Base-by-base conservation (phyloP, 2,888 invertebrate genomes). In the Tholera decimalis region DNA sequence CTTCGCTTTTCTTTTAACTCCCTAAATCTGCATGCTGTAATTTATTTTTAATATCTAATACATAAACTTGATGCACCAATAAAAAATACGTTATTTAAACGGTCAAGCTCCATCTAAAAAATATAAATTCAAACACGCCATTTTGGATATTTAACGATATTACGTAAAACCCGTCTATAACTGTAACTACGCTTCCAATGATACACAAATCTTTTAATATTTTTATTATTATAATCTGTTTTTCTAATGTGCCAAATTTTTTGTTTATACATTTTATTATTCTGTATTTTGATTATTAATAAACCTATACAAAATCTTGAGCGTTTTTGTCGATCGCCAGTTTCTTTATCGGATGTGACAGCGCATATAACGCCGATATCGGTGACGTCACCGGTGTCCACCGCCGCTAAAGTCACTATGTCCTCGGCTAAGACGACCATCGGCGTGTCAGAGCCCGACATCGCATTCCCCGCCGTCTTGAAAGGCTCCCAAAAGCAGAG, bases 401-500 rank as follows among this genome's bases (percentile, higher is more conserved):
- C 92, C 41, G 89, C 93, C 44, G 92, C 91, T 65, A 92, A 91
- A 85, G 86, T 90, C 56, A 87, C 91, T 35, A 89, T 86, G 69
- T 83, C 91, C 28, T 86, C 89, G 24, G 81, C 91, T 67, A 92
- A 93, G 82, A 87, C 90, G 57, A 86, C 89, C 3, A 79, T 88
- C 58, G 83, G 91, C 49, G 86, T 81, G 33, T 91, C 96, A 35
- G 96, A 96, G 58, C 96, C 96, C 3, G 95, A 96, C 57, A 91
- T 96, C 73, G 96, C 96, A 59, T 97, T 97, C 90, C 98, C 98
- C 54, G 97, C 97, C 54, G 97, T 98, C 55, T 94, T 98, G 86
- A 97, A 97, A 92, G 97, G 97, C 85, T 96, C 96, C 44, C 96
- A 96, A 80, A 97, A 97, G 92, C 96, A 97, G 83, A 97, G 97